Conservation (phyloP, 2,113 vertebrate genomes). For the Saccopteryx bilineata region DNA sequence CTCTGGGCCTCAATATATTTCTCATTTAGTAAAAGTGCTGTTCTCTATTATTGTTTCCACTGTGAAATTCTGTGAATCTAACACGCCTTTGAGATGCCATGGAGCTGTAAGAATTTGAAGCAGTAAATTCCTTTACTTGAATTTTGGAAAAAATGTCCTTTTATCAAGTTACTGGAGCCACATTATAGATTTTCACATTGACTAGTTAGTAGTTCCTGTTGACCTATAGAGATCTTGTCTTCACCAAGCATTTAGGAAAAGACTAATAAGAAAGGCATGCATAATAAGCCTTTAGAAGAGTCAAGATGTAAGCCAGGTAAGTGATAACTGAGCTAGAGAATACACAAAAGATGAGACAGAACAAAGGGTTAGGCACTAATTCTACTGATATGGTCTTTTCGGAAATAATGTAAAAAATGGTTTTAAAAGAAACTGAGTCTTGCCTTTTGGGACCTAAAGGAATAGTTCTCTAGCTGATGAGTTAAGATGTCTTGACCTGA, state of each 20-base stretch:
- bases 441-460: neutral
- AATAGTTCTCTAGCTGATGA: neutral
- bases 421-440: slow-evolving; percentile 13
- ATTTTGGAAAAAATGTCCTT: neutral
- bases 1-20: neutral
- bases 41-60: neutral
- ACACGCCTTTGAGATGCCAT: neutral
- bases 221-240: neutral
- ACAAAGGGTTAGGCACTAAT: neutral
- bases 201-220: neutral
- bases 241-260: neutral
- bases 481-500: neutral
- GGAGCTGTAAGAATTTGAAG: neutral
- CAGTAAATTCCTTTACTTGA: neutral
- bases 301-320: neutral
- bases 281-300: neutral
- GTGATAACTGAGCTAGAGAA: neutral
- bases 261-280: neutral
- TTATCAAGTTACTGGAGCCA: neutral
- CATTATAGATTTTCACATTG: neutral
- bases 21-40: neutral
- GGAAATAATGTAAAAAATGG: slow-evolving; percentile 26
- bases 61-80: neutral
- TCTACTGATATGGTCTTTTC: slow-evolving; percentile 2
- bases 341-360: neutral